Conservation (phyloP, 2,797 vertebrate genomes). For the Anolis apletophallus region DNA sequence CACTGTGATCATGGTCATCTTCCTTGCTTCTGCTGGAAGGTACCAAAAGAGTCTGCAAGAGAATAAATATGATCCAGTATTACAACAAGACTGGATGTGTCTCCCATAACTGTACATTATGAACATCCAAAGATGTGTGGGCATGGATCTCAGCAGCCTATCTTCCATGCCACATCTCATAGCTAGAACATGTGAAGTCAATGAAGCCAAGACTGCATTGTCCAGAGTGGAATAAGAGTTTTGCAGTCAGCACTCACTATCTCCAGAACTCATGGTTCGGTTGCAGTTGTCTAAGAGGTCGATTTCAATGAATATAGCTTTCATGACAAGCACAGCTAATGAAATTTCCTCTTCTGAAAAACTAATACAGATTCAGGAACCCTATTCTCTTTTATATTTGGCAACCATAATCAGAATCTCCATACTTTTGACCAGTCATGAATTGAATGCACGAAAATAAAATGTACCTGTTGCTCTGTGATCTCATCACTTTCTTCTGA, state of each 20-base stretch:
- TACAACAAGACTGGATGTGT: fast-evolving
- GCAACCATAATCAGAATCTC: too few species aligned
- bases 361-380: not conserved
- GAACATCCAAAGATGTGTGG: not conserved
- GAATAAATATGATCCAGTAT: conserved; percentile 1
- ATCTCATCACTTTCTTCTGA: conserved; percentile 71
- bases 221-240: too few species aligned
- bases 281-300: too few species aligned
- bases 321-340: too few species aligned
- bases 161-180: not conserved
- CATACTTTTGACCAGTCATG: too few species aligned
- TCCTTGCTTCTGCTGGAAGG: conserved; percentile 70
- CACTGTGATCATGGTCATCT: conserved; percentile 58
- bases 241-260: too few species aligned
- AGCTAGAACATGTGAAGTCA: too few species aligned
- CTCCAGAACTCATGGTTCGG: too few species aligned
- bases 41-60: conserved; percentile 68
- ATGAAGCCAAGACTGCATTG: not conserved
- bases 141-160: not conserved
- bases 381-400: too few species aligned
- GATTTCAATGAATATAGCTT: too few species aligned
- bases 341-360: not conserved
- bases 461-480: conserved; percentile 63
- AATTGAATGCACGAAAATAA: too few species aligned
- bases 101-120: not conserved